Evolutionary conservation across 2,113 vertebrate genomes (phyloP).

Genomic region (Syrrhaptes paradoxus): DNA sequence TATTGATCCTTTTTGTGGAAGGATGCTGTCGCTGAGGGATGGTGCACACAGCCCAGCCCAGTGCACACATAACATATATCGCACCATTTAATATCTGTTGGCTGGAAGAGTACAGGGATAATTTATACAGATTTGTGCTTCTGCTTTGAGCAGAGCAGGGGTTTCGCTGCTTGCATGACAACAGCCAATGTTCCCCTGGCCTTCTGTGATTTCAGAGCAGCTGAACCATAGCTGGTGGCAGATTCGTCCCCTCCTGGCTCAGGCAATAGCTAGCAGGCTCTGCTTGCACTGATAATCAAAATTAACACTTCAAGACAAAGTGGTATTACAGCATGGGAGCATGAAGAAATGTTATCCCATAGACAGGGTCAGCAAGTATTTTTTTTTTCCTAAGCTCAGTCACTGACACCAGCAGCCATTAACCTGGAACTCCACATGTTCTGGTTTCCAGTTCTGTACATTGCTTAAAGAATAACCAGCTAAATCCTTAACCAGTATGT

Average conservation of each 20-base stretch:
- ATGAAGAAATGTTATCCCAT: background rate
- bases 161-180: background rate
- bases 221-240: background rate
- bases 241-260: background rate
- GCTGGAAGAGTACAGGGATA: background rate
- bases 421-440: background rate
- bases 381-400: background rate
- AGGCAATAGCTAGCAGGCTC: background rate
- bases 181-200: background rate
- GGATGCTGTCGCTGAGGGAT: background rate
- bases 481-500: background rate
- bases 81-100: background rate
- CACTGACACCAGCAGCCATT: background rate
- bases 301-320: background rate
- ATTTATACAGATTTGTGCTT: background rate
- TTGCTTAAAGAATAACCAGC: background rate
- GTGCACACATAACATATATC: background rate
- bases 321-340: too few relatives aligned
- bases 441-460: background rate
- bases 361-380: background rate
- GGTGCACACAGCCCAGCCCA: too few relatives aligned
- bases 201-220: background rate
- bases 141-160: background rate
- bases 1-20: background rate
- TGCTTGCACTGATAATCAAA: background rate